These are phyloP conservation scores for Pammene fasciana DNA, from an alignment of 2,888 invertebrate species.

Conservation along the genomic window DNA sequence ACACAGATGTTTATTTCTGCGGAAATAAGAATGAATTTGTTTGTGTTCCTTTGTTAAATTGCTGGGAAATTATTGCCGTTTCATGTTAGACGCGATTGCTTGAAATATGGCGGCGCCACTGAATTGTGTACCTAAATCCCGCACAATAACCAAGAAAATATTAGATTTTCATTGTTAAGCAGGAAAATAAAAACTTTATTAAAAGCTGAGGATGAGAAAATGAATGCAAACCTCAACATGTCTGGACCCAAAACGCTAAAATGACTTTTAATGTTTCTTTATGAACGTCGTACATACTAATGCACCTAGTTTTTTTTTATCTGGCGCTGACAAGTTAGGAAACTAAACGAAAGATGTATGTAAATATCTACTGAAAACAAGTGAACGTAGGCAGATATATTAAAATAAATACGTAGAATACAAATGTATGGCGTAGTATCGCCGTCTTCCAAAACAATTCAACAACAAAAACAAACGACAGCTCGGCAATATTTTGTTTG, in stretches of 20 bases:
- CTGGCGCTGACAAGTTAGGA: too few species aligned
- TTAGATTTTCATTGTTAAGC: slow-evolving; percentile 49
- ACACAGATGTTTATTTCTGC: slow-evolving; percentile 42
- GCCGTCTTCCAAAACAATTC: too few species aligned
- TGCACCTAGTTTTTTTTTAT: background rate
- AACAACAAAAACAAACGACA: too few species aligned
- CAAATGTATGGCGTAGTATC: too few species aligned
- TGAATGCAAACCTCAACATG: slow-evolving; percentile 8
- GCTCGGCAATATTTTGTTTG: too few species aligned
- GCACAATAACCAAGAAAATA: slow-evolving; percentile 42
- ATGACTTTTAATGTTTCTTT: slow-evolving; percentile 17
- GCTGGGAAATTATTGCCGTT: slow-evolving; percentile 37
- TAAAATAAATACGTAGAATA: too few species aligned
- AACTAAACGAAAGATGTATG: too few species aligned
- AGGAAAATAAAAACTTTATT: slow-evolving; percentile 45
- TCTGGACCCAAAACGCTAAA: slow-evolving; percentile 12
- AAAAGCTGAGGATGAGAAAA: slow-evolving; percentile 19
- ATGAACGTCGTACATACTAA: background rate
- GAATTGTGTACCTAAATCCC: slow-evolving; percentile 13
- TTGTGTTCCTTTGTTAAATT: slow-evolving; percentile 47
- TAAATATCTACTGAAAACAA: too few species aligned
- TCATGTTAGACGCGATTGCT: slow-evolving; percentile 27
- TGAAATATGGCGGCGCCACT: slow-evolving; percentile 17
- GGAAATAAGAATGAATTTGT: slow-evolving; percentile 41
- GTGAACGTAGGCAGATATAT: too few species aligned